Evolutionary conservation across 1,140 invertebrate species (phyloP).

Genomic region (Reticulitermes speratus): DNA sequence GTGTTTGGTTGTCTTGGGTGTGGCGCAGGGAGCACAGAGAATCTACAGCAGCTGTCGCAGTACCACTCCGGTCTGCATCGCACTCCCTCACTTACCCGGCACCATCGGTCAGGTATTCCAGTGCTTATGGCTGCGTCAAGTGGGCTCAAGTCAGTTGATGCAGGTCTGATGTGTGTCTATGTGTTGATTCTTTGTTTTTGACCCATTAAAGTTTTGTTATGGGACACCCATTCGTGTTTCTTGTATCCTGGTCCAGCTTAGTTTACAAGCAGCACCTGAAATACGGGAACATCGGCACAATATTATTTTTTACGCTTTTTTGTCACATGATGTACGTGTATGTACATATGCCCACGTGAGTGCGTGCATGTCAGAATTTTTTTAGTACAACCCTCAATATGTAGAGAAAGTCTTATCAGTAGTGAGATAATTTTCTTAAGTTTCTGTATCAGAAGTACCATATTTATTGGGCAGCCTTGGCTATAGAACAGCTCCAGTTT

Average conservation of each 20-base stretch:
- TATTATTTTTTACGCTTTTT: too few relatives aligned
- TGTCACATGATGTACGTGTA: too few relatives aligned
- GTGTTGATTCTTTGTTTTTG: not conserved
- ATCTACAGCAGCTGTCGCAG: slow-evolving; percentile 54
- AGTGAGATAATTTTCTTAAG: too few relatives aligned
- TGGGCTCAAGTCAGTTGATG: slow-evolving; percentile 28
- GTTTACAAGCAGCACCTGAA: too few relatives aligned
- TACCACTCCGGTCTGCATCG: slow-evolving; percentile 59
- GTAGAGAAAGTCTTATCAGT: too few relatives aligned
- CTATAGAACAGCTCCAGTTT: too few relatives aligned
- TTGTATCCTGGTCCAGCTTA: not conserved
- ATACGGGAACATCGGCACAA: too few relatives aligned
- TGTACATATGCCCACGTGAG: too few relatives aligned
- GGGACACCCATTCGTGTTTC: not conserved
- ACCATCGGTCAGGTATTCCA: slow-evolving; percentile 59
- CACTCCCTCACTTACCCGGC: slow-evolving; percentile 58
- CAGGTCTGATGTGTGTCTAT: slow-evolving; percentile 8
- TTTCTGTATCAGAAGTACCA: too few relatives aligned
- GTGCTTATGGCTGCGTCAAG: slow-evolving; percentile 46
- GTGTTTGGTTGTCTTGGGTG: slow-evolving; percentile 4
- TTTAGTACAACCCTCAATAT: too few relatives aligned
- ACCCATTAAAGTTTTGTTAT: not conserved
- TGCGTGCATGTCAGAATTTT: too few relatives aligned
- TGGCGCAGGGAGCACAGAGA: slow-evolving; percentile 57
- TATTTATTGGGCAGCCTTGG: too few relatives aligned